A percentile compares a stretch with the other conserved stretches of the same genome.
These are phyloP conservation scores for Falco concolor DNA, from an alignment of 2,797 vertebrate genomes.

Conservation along the genomic window DNA sequence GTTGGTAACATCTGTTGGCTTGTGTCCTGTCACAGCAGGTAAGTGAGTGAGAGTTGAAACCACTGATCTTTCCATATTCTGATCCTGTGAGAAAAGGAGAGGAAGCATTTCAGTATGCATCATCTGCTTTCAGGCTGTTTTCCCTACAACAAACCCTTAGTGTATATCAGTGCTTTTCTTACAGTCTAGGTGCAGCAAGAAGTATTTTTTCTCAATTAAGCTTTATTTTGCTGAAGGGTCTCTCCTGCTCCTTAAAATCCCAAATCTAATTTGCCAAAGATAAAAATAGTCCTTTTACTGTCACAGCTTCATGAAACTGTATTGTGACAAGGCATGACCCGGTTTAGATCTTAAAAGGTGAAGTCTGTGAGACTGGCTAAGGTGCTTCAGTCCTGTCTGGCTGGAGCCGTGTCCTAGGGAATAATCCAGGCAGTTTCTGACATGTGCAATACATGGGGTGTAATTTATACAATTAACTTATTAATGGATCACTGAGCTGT, in stretches of 20 bases:
- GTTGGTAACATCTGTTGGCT: slow-evolving; percentile 27
- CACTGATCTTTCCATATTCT: slow-evolving; percentile 21
- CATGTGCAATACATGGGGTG: neutral
- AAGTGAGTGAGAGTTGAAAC: slow-evolving; percentile 14
- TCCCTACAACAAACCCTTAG: neutral
- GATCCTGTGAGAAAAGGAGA: slow-evolving; percentile 18
- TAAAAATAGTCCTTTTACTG: neutral
- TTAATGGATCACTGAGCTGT: neutral
- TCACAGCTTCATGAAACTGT: neutral
- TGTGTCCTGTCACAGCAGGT: slow-evolving; percentile 28
- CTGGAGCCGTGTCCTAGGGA: neutral
- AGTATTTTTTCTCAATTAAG: neutral
- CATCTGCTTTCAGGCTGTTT: slow-evolving; percentile 1
- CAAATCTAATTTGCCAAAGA: neutral
- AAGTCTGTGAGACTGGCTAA: neutral
- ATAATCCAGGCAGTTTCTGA: neutral
- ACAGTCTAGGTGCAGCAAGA: neutral
- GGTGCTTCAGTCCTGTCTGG: neutral
- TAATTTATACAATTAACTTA: neutral
- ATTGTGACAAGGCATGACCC: neutral
- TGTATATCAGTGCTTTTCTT: neutral
- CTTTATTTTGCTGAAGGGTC: slow-evolving; percentile 12
- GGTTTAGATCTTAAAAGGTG: neutral
- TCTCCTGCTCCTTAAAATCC: neutral
- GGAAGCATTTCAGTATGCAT: neutral